A percentile compares a stretch with the other conserved stretches of the same genome.
Conservation (phyloP, 2,113 vertebrate species). For the Aphyosemion australe region DNA sequence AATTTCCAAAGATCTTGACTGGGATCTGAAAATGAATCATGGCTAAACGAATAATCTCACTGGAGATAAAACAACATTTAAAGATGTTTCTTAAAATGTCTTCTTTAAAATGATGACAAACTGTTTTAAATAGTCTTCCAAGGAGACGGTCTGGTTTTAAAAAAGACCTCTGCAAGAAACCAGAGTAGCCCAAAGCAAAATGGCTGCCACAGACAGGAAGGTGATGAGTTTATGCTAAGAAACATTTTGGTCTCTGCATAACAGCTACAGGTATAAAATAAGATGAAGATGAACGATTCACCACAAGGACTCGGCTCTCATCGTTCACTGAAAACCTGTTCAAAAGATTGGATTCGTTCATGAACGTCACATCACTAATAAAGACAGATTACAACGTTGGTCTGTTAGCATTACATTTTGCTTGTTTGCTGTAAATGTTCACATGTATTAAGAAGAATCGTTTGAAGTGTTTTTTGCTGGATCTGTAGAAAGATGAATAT, state of each 20-base stretch:
- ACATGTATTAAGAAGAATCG: no score
- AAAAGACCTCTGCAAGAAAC: constrained; percentile 51
- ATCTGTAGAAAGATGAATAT: no score
- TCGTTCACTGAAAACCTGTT: no score
- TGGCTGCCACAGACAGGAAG: constrained; percentile 25
- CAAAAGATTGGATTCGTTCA: no score
- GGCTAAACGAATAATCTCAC: constrained; percentile 35
- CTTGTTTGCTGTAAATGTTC: background rate
- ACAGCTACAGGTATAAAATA: constrained; percentile 1
- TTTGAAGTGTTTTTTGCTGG: no score
- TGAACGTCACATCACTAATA: no score
- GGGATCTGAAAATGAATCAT: constrained; percentile 49
- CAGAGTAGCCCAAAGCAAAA: constrained; percentile 36
- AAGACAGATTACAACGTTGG: background rate
- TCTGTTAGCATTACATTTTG: background rate
- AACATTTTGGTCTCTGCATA: background rate
- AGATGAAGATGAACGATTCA: no score
- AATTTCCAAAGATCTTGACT: constrained; percentile 47
- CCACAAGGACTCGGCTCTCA: no score
- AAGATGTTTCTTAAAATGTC: constrained; percentile 41
- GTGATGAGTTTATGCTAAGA: constrained; percentile 9
- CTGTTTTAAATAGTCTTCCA: constrained; percentile 60
- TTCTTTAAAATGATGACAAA: constrained; percentile 64
- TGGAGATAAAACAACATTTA: constrained; percentile 67
- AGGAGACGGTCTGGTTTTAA: constrained; percentile 53